Evolutionary conservation across 2,888 invertebrate genomes (phyloP).

Genomic region (Mesoligia furuncula): DNA sequence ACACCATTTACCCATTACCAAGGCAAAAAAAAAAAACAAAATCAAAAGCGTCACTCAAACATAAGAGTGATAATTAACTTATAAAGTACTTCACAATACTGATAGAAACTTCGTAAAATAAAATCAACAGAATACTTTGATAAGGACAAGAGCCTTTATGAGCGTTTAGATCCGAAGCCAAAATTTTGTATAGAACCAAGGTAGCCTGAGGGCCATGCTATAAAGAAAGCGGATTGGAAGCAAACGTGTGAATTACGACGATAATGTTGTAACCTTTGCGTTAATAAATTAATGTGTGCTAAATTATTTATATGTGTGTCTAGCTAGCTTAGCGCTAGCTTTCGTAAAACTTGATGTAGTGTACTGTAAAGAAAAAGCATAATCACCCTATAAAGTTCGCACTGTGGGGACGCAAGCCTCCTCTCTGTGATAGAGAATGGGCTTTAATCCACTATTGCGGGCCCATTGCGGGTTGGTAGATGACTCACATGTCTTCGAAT

Average conservation of each 20-base stretch:
- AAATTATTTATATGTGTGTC: neutral
- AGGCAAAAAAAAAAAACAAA: constrained; percentile 12
- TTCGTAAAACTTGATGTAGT: too few relatives aligned
- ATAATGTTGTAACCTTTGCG: neutral
- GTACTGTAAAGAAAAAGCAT: too few relatives aligned
- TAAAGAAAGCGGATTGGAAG: neutral
- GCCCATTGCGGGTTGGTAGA: too few relatives aligned
- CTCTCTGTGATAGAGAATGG: too few relatives aligned
- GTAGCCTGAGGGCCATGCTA: constrained; percentile 19
- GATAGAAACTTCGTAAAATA: constrained; percentile 55
- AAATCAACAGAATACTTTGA: constrained; percentile 54
- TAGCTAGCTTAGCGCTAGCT: neutral
- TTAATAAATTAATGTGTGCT: neutral
- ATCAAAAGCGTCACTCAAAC: constrained; percentile 40
- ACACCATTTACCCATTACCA: neutral
- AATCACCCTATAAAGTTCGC: too few relatives aligned
- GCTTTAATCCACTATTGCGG: too few relatives aligned
- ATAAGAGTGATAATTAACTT: constrained; percentile 55
- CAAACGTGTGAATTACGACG: neutral
- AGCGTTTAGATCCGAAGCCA: constrained; percentile 48
- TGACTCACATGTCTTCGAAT: too few relatives aligned
- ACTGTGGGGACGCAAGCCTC: too few relatives aligned
- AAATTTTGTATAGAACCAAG: constrained; percentile 42
- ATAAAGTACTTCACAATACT: constrained; percentile 39
- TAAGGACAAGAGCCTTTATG: constrained; percentile 49